Evolutionary conservation across 2,888 invertebrate genomes (phyloP), one percentile per base, ranked within the genome.

Genomic region (Hypselothyrea guttata): DNA sequence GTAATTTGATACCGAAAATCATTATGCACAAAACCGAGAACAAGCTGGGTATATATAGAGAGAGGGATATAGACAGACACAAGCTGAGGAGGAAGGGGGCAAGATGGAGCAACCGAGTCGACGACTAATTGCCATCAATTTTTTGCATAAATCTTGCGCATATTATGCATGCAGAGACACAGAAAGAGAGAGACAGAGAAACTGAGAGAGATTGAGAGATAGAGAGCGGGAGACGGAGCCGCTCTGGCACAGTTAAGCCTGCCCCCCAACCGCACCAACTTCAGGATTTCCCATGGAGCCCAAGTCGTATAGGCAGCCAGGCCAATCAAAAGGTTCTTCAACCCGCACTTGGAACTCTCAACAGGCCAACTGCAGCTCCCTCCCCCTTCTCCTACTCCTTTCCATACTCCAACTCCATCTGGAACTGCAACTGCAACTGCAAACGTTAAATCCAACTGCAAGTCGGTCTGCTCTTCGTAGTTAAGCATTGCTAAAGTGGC

Each of bases 301-400:
- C 37, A 34, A 58, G 62, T 82, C 75, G 85, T 84, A 76, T 83
- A 59, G 37, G 61, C 65, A 37, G 76, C 60, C 65, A 37, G 76
- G 72, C 86, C 86, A 86, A 83, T 86, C 86, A 86, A 84, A 86
- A 86, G 82, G 86, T 86, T 86, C 81, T 86, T 83, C 82, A 85
- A 76, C 86, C 69, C 77, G 30, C 45, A 48, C 30, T 35, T 28
- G 46, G 12, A 34, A 34, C 12, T 31, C 44, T 16, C 30, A 30
- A 13, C 13, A 44, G 18, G 42, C 35, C 44, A 47, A 41, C 40
- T 47, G n/a, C n/a, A n/a, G n/a, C n/a, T n/a, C n/a, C n/a, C n/a
- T n/a, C n/a, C n/a, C n/a, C n/a, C n/a, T n/a, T n/a, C n/a, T n/a
- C n/a, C n/a, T n/a, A n/a, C n/a, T n/a, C n/a, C n/a, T n/a, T n/a